These are phyloP conservation scores for Felis catus DNA, from an alignment of 2,113 vertebrate genomes.

Conservation along the genomic window DNA sequence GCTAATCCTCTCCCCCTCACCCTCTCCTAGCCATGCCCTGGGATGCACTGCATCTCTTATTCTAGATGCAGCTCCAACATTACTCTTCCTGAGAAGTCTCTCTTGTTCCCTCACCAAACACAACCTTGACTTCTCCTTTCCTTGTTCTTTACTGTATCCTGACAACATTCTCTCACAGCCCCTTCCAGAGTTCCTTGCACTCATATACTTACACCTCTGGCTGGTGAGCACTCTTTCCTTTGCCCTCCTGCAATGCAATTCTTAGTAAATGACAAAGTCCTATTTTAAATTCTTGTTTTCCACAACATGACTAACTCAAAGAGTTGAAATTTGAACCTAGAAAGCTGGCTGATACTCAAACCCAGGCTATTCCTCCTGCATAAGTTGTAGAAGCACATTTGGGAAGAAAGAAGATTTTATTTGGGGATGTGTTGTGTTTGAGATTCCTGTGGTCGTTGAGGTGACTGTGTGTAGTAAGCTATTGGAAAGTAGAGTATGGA, in stretches of 20 bases:
- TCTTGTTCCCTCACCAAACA: not conserved
- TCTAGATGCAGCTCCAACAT: not conserved
- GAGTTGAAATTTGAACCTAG: constrained; percentile 29
- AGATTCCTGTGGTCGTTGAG: not conserved
- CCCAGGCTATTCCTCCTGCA: not conserved
- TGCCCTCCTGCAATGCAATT: not conserved
- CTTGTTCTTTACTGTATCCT: not conserved
- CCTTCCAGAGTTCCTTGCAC: not conserved
- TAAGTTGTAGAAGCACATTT: not conserved
- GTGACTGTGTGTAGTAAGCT: not conserved
- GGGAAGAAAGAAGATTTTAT: not conserved
- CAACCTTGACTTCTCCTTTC: not conserved
- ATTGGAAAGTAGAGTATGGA: not conserved
- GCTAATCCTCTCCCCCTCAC: not conserved
- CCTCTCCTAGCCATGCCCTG: not conserved
- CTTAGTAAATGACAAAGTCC: constrained; percentile 16
- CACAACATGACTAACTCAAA: constrained; percentile 34
- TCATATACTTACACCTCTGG: not conserved
- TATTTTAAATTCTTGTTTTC: constrained; percentile 39
- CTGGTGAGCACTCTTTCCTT: not conserved
- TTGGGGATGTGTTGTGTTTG: not conserved
- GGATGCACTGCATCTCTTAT: not conserved
- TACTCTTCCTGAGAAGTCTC: not conserved
- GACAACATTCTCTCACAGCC: not conserved
- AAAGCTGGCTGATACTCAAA: not conserved